Conservation (phyloP, 1,140 invertebrate genomes). For the Lasaia peninsularis region DNA sequence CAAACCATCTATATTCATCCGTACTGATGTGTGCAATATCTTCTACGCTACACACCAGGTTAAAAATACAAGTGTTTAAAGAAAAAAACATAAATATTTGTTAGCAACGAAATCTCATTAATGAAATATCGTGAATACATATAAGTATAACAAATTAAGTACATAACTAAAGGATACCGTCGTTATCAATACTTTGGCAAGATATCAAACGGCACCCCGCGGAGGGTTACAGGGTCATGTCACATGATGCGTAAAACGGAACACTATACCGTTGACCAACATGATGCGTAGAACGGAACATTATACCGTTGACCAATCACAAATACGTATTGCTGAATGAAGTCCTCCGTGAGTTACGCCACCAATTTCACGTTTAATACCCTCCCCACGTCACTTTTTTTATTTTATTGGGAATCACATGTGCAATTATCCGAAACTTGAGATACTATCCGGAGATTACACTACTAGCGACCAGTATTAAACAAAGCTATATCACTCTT, state of each 20-base stretch:
- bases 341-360: no score
- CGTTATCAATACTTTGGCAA: conserved; percentile 52
- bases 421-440: no score
- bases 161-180: conserved; percentile 44
- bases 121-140: conserved; percentile 30
- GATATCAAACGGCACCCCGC: conserved; percentile 42
- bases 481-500: no score
- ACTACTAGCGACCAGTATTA: no score
- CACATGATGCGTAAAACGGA: conserved; percentile 51
- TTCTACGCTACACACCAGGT: conserved; percentile 9
- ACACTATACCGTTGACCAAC: not conserved
- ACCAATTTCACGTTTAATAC: no score
- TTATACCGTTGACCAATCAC: no score
- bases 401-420: no score
- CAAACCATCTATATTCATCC: no score
- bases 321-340: no score
- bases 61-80: conserved; percentile 37
- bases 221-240: conserved; percentile 50
- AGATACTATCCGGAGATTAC: no score
- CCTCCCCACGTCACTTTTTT: no score
- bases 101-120: conserved; percentile 29
- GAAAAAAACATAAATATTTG: conserved; percentile 47
- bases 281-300: conserved; percentile 48
- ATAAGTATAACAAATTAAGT: conserved; percentile 64
- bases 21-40: conserved; percentile 6